Evolutionary conservation across 2,888 invertebrate species (phyloP).

Genomic region (Ochropacha duplaris): DNA sequence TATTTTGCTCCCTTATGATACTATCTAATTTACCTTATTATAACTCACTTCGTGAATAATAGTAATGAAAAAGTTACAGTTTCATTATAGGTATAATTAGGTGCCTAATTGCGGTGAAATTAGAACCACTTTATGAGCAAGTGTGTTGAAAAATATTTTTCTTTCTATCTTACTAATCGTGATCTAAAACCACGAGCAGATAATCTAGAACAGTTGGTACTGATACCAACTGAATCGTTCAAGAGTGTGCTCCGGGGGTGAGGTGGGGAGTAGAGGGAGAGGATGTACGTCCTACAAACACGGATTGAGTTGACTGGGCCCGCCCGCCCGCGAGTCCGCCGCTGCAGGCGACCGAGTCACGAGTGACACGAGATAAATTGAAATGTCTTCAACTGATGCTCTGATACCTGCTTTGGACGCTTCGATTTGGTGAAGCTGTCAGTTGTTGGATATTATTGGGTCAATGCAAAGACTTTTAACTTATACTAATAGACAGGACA

Average conservation of each 20-base stretch:
- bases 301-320: constrained; percentile 62
- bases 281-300: constrained; percentile 53
- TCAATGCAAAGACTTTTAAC: not conserved
- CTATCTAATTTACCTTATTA: too few species aligned
- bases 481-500: too few species aligned
- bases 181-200: not conserved
- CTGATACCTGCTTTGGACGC: not conserved
- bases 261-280: constrained; percentile 23
- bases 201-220: constrained; percentile 23
- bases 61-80: too few species aligned
- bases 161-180: too few species aligned
- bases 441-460: not conserved
- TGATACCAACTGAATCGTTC: constrained; percentile 45
- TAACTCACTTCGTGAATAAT: too few species aligned
- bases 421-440: not conserved
- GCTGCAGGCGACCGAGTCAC: constrained; percentile 31
- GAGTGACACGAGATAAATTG: constrained; percentile 9
- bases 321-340: constrained; percentile 61
- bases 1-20: too few species aligned
- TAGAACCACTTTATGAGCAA: too few species aligned
- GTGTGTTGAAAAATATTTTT: too few species aligned
- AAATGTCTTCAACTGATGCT: not conserved
- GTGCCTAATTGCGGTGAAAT: too few species aligned
- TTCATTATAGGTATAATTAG: too few species aligned
- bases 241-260: not conserved